Evolutionary conservation across 1,140 invertebrate genomes (phyloP), one percentile per base, ranked within the genome.

Genomic region (Tetragnatha versicolor): DNA sequence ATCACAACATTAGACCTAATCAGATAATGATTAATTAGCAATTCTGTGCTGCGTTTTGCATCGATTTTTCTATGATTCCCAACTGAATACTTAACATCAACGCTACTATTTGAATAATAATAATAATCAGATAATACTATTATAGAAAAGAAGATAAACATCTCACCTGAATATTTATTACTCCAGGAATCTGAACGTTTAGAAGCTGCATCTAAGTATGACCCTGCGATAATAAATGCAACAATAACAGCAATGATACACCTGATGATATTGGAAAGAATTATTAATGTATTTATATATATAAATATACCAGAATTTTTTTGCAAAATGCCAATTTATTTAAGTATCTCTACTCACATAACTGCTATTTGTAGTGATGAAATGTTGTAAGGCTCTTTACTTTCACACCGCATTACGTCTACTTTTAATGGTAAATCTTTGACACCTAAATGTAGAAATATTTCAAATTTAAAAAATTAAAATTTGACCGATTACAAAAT

Each of bases 371-470:
- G 73, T 17, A 65, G 29, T 29, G 39, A 39, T n/a, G 73, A 47
- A 5, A 76, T 5, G 3, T 53, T 2, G 12, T n/a, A 39, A 0
- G 73, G 73, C 9, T 76, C 31, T 14, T 76, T 76, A 1, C 51
- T 61, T 76, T 76, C 60, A 20, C 73, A 76, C 9, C 61, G 35
- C 3, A 53, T 14, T 0, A 76, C 47, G 1, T 51, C 27, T 0
- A 47, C 73, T 20, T 33, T 31, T 12, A 76, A 3, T 9, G 73
- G 73, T 7, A 65, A 3, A 7, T 65, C 73, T 65, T 76, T 76
- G 1, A 76, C 14, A 33, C 33, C 73, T 76, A 37, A 42, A 53
- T 47, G 22, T 5, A 70, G 10, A n/a, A 33, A 66, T 3, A 63
- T 14, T 20, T 39, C 2, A 20, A 4, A 69, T 31, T 1, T 12